Percentiles rank a stretch among this genome's conserved stretches.
Conservation (phyloP, 2,888 invertebrate genomes). For the Morpho helenor region DNA sequence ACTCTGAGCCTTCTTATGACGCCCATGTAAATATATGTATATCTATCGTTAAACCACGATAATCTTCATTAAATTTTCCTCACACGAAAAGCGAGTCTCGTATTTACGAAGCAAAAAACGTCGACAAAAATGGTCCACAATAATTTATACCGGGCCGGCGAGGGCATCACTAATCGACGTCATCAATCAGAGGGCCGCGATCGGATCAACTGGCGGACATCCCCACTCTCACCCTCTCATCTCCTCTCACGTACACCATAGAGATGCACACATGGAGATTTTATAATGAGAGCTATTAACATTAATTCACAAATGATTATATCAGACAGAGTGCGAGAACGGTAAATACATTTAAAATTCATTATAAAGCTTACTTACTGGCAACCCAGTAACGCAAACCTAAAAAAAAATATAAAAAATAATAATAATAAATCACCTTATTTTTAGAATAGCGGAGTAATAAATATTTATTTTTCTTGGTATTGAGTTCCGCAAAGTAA, state of each 20-base stretch:
- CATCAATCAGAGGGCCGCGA: conserved; percentile 72
- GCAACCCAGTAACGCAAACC: too few species aligned
- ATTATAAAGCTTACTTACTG: too few species aligned
- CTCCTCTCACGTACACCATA: conserved; percentile 17
- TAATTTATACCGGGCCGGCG: conserved; percentile 67
- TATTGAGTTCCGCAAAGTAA: too few species aligned
- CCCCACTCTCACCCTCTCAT: conserved; percentile 33
- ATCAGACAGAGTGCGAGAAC: too few species aligned
- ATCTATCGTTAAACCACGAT: conserved; percentile 11
- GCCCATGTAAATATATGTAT: too few species aligned
- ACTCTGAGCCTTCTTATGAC: too few species aligned
- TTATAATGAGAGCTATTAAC: conserved; percentile 26
- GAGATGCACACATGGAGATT: conserved; percentile 30
- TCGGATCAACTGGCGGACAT: conserved; percentile 71
- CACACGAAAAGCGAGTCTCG: conserved; percentile 50
- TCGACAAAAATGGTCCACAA: conserved; percentile 49
- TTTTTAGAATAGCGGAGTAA: too few species aligned
- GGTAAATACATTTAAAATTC: too few species aligned
- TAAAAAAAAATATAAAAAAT: too few species aligned
- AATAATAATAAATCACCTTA: too few species aligned
- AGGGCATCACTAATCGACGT: conserved; percentile 77
- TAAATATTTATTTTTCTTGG: too few species aligned
- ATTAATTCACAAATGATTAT: not conserved
- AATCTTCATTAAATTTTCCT: conserved; percentile 34
- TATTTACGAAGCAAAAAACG: conserved; percentile 65